These are phyloP conservation scores for Pinna nobilis DNA, from an alignment of 1,140 invertebrate species.

Conservation along the genomic window DNA sequence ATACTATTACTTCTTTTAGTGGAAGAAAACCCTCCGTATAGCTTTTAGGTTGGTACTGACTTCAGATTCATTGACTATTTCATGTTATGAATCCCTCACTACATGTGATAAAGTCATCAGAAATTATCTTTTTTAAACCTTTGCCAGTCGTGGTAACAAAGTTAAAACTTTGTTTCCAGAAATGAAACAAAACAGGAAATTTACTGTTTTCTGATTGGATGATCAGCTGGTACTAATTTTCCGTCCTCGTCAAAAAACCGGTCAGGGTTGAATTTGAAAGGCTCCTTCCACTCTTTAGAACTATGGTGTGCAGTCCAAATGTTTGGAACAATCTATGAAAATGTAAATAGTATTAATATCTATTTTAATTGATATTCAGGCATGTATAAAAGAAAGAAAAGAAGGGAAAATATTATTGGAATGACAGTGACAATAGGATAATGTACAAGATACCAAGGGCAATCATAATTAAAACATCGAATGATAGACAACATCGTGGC, in stretches of 20 bases:
- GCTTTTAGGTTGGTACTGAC: no score
- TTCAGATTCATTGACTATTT: no score
- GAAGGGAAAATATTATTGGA: background rate
- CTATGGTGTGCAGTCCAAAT: constrained; percentile 10
- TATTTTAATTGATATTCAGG: no score
- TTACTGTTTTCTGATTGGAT: constrained; percentile 2
- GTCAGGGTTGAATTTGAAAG: constrained; percentile 7
- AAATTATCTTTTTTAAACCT: background rate
- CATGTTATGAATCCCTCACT: background rate
- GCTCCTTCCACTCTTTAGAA: constrained; percentile 8
- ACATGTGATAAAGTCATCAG: background rate
- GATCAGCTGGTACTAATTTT: background rate
- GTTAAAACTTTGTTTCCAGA: background rate
- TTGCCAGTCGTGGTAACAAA: background rate
- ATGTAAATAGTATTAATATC: background rate
- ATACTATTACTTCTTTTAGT: no score
- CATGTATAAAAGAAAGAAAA: background rate
- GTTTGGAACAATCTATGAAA: constrained; percentile 7
- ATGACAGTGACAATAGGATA: background rate
- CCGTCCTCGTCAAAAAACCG: constrained; percentile 9
- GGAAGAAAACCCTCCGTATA: no score
- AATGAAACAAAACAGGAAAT: background rate
- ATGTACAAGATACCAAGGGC: background rate
- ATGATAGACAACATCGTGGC: background rate
- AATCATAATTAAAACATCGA: background rate